Base-by-base conservation (phyloP, 1,140 invertebrate species). In the Conus ventricosus region DNA sequence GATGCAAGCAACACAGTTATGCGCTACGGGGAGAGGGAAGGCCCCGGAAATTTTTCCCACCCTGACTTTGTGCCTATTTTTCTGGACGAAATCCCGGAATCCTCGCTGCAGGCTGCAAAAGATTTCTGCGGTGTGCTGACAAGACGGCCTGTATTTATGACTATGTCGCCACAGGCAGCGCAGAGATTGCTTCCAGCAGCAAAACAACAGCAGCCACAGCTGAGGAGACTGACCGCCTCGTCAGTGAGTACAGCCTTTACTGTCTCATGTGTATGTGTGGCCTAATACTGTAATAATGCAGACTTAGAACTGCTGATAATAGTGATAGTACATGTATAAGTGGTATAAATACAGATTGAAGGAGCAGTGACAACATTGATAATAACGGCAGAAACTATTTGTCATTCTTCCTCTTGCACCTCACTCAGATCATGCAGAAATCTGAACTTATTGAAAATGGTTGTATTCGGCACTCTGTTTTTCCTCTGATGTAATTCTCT, bases 21-120 rank as follows among this genome's bases (percentile, higher is more conserved):
- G 54, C 25, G 23, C 5, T 89, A 89, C 84, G 10, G 53, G 1
- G 4, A 13, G 15, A 63, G 88, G 27, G 80, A 81, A 54, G 60
- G 84, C 6, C n/a, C 78, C 0, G 57, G 8, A 4, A 78, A 89
- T 55, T 89, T 53, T 55, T 23, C 53, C 51, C 51, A 86, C 78
- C 85, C 84, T 20, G 60, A 89, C 11, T 89, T 89, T 53, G 80
- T 82, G 1, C 88, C 88, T 54, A 80, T 87, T 20, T 89, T 87
- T 39, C 57, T 87, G 27, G 88, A 89, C 63, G 85, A 89, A 23
- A 54, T 60, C n/a, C 55, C 75, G 11, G 60, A 17, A 17, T n/a
- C 53, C 17, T 1, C n/a, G 15, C n/a, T 27, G 53, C 27, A 87
- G n/a, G 78, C 71, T 7, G 82, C 88, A 8, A 60, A 76, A 27